phyloP scores from a whole-genome alignment of 1,140 invertebrate species.

The Maconellicoccus hirsutus region DNA sequence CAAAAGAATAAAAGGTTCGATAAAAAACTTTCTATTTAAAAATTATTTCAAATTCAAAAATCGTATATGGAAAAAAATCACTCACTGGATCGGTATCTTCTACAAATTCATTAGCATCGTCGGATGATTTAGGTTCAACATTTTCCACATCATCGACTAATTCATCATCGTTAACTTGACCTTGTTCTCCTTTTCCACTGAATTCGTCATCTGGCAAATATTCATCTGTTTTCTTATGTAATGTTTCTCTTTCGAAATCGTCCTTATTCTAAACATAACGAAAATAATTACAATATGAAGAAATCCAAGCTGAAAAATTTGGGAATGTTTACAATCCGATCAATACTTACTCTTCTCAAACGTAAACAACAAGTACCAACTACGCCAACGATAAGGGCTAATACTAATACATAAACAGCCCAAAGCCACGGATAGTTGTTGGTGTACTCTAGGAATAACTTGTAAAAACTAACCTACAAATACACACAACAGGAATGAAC shows the following conservation, averaged over 20 bases:
- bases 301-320: background rate
- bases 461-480: slow-evolving; percentile 64
- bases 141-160: background rate
- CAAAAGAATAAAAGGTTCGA: background rate
- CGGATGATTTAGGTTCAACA: background rate
- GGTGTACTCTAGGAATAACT: slow-evolving; percentile 65
- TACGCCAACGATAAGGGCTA: slow-evolving; percentile 39
- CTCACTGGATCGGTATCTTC: slow-evolving; percentile 31
- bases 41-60: slow-evolving; percentile 19
- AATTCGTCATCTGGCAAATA: slow-evolving; percentile 37
- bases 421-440: slow-evolving; percentile 85
- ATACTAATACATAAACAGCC: slow-evolving; percentile 68
- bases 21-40: background rate
- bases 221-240: slow-evolving; percentile 50
- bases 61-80: slow-evolving; percentile 24
- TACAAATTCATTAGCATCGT: slow-evolving; percentile 28
- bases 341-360: slow-evolving; percentile 26
- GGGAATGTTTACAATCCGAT: slow-evolving; percentile 17
- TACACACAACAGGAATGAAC: background rate
- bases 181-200: background rate
- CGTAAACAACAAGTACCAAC: slow-evolving; percentile 25
- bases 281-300: slow-evolving; percentile 14
- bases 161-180: background rate
- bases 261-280: slow-evolving; percentile 33
- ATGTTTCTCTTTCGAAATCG: slow-evolving; percentile 33